Conservation (phyloP, 1,140 invertebrate species). For the Drosophila quadrilineata region DNA sequence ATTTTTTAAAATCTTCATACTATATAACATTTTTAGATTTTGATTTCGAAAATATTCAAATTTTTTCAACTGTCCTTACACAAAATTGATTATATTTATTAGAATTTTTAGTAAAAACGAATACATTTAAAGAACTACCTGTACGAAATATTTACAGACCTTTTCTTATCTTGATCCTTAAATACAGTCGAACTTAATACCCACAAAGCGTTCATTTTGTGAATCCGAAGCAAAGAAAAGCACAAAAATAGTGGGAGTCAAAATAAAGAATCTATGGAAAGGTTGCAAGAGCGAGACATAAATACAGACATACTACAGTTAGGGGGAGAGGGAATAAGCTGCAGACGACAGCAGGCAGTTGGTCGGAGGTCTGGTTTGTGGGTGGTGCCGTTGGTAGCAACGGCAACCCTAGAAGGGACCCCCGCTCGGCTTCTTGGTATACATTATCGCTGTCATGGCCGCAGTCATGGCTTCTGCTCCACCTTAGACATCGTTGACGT, state of each 20-base stretch:
- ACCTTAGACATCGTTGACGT: constrained; percentile 76
- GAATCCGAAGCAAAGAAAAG: not conserved
- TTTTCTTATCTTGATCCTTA: constrained; percentile 67
- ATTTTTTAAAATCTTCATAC: too few relatives aligned
- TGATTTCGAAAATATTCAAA: too few relatives aligned
- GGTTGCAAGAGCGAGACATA: constrained; percentile 6
- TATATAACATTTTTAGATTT: too few relatives aligned
- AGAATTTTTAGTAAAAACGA: too few relatives aligned
- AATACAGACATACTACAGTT: constrained; percentile 4
- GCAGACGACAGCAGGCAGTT: constrained; percentile 25
- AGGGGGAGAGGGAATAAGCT: constrained; percentile 11
- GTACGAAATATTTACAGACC: constrained; percentile 28
- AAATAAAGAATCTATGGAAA: too few relatives aligned
- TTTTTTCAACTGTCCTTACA: too few relatives aligned
- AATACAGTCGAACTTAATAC: constrained; percentile 64
- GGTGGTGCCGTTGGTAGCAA: constrained; percentile 31
- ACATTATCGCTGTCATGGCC: constrained; percentile 79
- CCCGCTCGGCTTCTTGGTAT: constrained; percentile 33
- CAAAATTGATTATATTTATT: too few relatives aligned
- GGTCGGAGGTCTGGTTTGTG: constrained; percentile 15
- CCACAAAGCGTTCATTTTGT: constrained; percentile 54
- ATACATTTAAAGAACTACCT: constrained; percentile 17
- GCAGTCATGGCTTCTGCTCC: constrained; percentile 80
- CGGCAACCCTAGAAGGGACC: constrained; percentile 60
- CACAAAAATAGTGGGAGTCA: too few relatives aligned